These are phyloP conservation scores for Xenus cinereus DNA, from an alignment of 2,113 vertebrate species.

Conservation along the genomic window DNA sequence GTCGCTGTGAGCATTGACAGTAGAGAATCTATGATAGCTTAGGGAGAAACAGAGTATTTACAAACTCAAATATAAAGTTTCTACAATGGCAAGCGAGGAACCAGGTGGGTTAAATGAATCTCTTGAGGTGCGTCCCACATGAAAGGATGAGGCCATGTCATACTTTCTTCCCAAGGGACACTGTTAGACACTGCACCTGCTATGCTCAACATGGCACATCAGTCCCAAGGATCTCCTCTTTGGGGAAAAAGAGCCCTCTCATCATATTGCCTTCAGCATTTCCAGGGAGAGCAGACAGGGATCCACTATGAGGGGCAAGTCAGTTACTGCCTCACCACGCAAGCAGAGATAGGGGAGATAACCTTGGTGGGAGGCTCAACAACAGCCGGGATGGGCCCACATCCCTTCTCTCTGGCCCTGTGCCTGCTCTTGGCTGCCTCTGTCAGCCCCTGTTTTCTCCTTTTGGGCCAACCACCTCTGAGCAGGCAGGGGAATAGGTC, in stretches of 20 bases:
- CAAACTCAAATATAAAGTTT: neutral
- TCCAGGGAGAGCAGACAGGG: neutral
- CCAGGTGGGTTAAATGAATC: neutral
- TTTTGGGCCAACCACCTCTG: neutral
- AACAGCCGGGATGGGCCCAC: neutral
- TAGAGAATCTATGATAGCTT: neutral
- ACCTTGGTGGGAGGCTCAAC: neutral
- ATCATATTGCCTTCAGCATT: neutral
- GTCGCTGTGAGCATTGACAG: neutral
- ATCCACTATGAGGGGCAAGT: neutral
- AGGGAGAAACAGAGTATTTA: neutral
- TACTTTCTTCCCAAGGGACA: neutral
- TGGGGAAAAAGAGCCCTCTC: neutral
- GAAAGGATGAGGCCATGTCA: neutral
- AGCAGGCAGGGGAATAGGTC: slow-evolving; percentile 2
- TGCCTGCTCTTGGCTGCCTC: neutral
- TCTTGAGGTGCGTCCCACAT: neutral
- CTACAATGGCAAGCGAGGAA: neutral
- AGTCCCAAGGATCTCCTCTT: neutral
- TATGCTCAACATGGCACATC: neutral
- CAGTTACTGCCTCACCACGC: neutral
- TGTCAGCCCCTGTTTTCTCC: neutral
- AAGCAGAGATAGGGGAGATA: neutral
- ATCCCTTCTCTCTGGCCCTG: neutral
- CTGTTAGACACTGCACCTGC: neutral